phyloP scores from a whole-genome alignment of 2,113 vertebrate species.

The Brachyhypopomus gauderio region DNA sequence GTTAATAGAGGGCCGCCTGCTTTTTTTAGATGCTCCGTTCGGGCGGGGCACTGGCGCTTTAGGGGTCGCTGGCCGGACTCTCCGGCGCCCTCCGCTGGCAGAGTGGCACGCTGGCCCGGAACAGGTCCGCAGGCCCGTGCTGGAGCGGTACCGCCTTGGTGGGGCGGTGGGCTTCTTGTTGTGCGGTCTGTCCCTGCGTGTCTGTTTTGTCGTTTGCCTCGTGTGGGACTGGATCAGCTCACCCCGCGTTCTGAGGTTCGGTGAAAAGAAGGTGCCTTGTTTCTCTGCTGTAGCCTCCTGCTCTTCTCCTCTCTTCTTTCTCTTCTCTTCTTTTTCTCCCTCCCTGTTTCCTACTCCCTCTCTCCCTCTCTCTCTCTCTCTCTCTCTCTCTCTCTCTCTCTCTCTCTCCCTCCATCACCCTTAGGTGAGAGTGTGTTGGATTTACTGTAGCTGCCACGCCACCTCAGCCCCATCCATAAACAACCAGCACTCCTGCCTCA shows the following conservation, averaged over 20 bases:
- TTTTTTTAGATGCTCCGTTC: slow-evolving; percentile 39
- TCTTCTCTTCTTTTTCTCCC: neutral
- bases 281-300: neutral
- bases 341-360: neutral
- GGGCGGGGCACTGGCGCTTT: slow-evolving; percentile 18
- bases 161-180: neutral
- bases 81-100: slow-evolving; percentile 41
- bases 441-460: slow-evolving; percentile 61
- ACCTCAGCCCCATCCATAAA: slow-evolving; percentile 62
- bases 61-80: slow-evolving; percentile 34
- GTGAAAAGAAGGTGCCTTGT: slow-evolving; percentile 19
- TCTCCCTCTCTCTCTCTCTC: neutral
- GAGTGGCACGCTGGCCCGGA: slow-evolving; percentile 23
- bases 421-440: slow-evolving; percentile 54
- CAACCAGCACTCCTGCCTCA: slow-evolving; percentile 59
- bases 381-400: neutral
- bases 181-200: neutral
- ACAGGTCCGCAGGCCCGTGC: slow-evolving; percentile 22
- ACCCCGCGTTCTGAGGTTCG: neutral
- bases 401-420: slow-evolving; percentile 25
- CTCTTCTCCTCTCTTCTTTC: slow-evolving; percentile 6
- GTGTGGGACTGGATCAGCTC: neutral
- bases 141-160: neutral
- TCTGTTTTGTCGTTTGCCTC: neutral
- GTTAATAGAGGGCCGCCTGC: slow-evolving; percentile 60